Evolutionary conservation across 2,113 vertebrate genomes (phyloP).

Genomic region (Sisor rabdophorus): DNA sequence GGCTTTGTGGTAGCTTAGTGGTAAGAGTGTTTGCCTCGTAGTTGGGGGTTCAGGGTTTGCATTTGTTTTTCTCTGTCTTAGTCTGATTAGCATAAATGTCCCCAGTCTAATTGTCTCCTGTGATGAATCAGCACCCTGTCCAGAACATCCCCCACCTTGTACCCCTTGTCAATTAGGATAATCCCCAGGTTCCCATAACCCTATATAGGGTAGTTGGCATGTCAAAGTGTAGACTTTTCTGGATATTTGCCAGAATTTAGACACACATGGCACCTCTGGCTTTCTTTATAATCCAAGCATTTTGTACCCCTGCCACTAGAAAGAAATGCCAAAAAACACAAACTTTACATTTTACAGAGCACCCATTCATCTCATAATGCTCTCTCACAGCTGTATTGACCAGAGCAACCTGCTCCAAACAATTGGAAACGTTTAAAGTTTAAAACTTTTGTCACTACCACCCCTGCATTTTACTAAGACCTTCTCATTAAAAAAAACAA

Average conservation of each 20-base stretch:
- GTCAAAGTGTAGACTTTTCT: background rate
- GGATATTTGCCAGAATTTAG: background rate
- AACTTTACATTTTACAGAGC: background rate
- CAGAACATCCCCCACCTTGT: too few species aligned
- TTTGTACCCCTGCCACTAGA: background rate
- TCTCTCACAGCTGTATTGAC: background rate
- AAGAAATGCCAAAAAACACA: background rate
- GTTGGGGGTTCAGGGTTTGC: too few species aligned
- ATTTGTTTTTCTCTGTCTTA: too few species aligned
- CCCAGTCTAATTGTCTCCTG: too few species aligned
- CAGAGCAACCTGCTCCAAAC: background rate
- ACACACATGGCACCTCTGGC: background rate
- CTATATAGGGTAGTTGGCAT: background rate
- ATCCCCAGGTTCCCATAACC: too few species aligned
- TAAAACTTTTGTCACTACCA: too few species aligned
- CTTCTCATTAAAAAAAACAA: background rate
- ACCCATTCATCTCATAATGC: background rate
- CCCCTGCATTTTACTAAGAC: background rate
- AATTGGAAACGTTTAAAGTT: background rate
- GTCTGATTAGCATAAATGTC: too few species aligned
- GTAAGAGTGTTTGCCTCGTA: too few species aligned
- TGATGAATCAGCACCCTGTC: too few species aligned
- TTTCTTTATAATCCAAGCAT: background rate
- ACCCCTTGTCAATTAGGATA: too few species aligned
- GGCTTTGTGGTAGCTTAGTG: too few species aligned